Base-by-base conservation (phyloP, 2,888 invertebrate species). In the Neoaliturus tenellus region DNA sequence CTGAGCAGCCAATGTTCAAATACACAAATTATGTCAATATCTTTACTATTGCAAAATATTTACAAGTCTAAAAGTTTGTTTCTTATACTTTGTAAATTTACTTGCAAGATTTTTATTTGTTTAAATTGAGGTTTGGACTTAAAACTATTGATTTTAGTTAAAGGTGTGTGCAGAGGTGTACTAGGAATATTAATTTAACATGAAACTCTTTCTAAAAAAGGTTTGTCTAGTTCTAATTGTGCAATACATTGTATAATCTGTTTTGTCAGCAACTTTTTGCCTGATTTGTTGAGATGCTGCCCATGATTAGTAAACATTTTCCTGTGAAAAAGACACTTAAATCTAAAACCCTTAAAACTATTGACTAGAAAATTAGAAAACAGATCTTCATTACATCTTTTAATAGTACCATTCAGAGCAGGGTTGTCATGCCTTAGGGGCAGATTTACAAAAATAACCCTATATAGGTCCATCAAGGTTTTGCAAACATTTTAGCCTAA, bases 11-110 rank as follows among this genome's bases (percentile, higher is more conserved):
- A 69, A n/a, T 69, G 69, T 31, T 69, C 33, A 17, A 33, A 69
- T 10, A 69, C 33, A 69, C 69, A 69, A n/a, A 69, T 33, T 4
- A 69, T 31, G n/a, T 69, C 12, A 69, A 69, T 69, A 44, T 14
- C 25, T 23, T 23, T 25, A 58, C 6, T 58, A 23, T 28, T 58
- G 17, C 58, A 23, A 28, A 58, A 58, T 3, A 23, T 20, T 20
- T 58, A 20, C 25, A 58, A 23, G 23, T 44, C 58, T 58, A 58
- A 20, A 4, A 23, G 1, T 28, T 5, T 58, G 25, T 58, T 58
- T 58, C 58, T 58, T 5, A 58, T 58, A 23, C 58, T 25, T 58
- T 58, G 58, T 10, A 58, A 25, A 58, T 58, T 58, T 6, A 58
- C 58, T 25, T 58, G 58, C 25, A 58, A 10, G 12, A 58, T 28